These are phyloP conservation scores for Morone saxatilis DNA, from an alignment of 2,113 vertebrate species.

Conservation along the genomic window DNA sequence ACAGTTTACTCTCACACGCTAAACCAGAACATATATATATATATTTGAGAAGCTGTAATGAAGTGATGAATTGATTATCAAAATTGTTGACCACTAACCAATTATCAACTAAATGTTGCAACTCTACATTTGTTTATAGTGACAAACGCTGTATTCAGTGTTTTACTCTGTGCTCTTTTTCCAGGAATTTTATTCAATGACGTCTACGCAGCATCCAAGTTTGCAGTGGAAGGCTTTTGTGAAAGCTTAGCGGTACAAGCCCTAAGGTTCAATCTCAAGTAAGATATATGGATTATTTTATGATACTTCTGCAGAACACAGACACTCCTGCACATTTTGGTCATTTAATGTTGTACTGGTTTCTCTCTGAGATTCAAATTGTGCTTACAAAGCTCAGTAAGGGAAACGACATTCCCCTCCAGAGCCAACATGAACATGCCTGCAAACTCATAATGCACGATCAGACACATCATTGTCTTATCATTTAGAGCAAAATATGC, in stretches of 20 bases:
- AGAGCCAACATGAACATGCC: not conserved
- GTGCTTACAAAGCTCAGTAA: not conserved
- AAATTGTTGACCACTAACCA: no score
- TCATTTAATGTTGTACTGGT: not conserved
- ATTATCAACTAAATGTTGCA: no score
- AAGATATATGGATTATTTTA: constrained; percentile 65
- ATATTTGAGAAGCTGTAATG: no score
- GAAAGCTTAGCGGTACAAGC: constrained; percentile 91
- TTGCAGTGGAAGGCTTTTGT: constrained; percentile 92
- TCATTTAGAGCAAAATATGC: not conserved
- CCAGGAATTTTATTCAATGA: constrained; percentile 92
- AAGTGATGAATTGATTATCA: no score
- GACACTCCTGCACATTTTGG: not conserved
- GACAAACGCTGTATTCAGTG: not conserved
- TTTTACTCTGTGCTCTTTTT: constrained; percentile 22
- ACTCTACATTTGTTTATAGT: not conserved
- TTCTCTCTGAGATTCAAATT: not conserved
- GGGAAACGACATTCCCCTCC: not conserved
- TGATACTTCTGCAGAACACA: not conserved
- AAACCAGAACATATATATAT: no score
- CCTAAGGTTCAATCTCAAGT: constrained; percentile 90
- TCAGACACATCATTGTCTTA: not conserved
- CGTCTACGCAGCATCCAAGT: constrained; percentile 91
- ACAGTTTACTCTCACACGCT: no score
- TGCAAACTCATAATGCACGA: constrained; percentile 32